phyloP scores from a whole-genome alignment of 2,797 vertebrate species.

The Gadopsis bispinosus region DNA sequence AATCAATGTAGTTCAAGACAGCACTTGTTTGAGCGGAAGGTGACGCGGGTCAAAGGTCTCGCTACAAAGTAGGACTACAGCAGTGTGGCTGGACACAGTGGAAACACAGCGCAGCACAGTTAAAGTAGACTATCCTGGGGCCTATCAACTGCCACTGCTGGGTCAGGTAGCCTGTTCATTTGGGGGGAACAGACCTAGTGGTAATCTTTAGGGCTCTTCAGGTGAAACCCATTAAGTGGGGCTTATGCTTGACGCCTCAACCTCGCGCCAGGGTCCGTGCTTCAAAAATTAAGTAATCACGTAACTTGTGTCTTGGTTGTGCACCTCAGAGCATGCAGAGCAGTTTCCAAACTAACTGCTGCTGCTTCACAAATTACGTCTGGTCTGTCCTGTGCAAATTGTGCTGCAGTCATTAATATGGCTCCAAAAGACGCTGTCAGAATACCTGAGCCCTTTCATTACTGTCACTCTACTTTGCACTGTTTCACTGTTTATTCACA shows the following conservation, averaged over 20 bases:
- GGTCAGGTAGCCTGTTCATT: too few relatives aligned
- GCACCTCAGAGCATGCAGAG: neutral
- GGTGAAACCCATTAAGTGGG: too few relatives aligned
- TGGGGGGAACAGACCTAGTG: too few relatives aligned
- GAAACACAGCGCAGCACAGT: neutral
- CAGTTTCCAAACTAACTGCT: conserved; percentile 13
- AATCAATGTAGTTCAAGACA: neutral
- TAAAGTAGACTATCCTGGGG: neutral
- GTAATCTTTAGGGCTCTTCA: neutral
- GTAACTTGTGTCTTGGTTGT: too few relatives aligned
- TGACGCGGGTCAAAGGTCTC: too few relatives aligned
- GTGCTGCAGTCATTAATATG: conserved; percentile 12
- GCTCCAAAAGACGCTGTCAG: conserved; percentile 28
- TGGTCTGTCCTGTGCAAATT: conserved; percentile 26
- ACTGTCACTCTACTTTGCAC: conserved; percentile 34
- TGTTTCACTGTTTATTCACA: conserved; percentile 27
- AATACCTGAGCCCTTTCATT: conserved; percentile 33
- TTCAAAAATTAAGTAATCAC: too few relatives aligned
- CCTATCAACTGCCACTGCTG: neutral
- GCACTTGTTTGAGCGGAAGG: too few relatives aligned
- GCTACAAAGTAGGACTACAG: too few relatives aligned
- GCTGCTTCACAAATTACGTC: conserved; percentile 40
- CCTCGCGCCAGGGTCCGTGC: too few relatives aligned
- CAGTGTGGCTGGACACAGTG: neutral
- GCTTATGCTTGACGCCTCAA: too few relatives aligned